Evolutionary conservation across 1,140 invertebrate species (phyloP).

Genomic region (Sweltsa coloradensis): DNA sequence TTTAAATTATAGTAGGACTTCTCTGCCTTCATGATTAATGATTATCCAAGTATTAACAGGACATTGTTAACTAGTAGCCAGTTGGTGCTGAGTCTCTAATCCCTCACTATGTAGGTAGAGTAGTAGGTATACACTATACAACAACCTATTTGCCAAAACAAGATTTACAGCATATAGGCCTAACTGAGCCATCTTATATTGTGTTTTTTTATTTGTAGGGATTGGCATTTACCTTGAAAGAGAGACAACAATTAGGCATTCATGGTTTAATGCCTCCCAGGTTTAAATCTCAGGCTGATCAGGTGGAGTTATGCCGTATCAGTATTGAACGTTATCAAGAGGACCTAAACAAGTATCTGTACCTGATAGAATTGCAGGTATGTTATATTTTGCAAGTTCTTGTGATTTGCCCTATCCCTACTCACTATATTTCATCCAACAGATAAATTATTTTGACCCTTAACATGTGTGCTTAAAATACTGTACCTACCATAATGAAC

Average conservation of each 20-base stretch:
- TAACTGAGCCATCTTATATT: background rate
- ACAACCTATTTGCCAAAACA: too few species aligned
- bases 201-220: conserved; percentile 40
- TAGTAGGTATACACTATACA: too few species aligned
- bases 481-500: too few species aligned
- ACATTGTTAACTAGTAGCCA: too few species aligned
- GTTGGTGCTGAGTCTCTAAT: too few species aligned
- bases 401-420: background rate
- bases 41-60: too few species aligned
- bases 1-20: too few species aligned
- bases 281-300: conserved; percentile 74
- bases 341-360: conserved; percentile 70
- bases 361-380: conserved; percentile 58
- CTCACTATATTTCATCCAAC: background rate
- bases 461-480: too few species aligned
- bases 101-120: too few species aligned
- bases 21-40: too few species aligned
- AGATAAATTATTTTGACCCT: background rate
- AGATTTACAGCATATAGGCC: background rate
- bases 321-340: conserved; percentile 58
- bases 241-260: conserved; percentile 70
- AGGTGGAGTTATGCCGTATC: conserved; percentile 55
- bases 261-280: conserved; percentile 69
- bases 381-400: conserved; percentile 1
- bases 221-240: conserved; percentile 71